Evolutionary conservation across 1,140 invertebrate species (phyloP).

Genomic region (Leguminivora glycinivorella): DNA sequence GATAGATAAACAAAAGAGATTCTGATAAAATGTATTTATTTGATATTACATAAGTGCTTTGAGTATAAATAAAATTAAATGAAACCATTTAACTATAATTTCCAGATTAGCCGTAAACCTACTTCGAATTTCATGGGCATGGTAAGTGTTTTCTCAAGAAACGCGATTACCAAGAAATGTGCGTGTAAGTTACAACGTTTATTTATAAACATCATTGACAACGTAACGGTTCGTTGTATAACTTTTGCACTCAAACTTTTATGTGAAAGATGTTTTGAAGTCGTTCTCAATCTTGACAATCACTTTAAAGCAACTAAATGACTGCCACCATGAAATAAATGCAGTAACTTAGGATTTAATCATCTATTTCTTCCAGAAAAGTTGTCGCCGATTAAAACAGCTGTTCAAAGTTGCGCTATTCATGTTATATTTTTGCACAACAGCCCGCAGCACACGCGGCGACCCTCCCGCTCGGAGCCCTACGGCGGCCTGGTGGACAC

Average conservation of each 20-base stretch:
- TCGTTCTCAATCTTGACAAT: not conserved
- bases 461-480: not conserved
- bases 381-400: too few species aligned
- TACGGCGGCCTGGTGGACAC: not conserved
- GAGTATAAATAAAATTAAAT: not conserved
- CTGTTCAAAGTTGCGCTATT: too few species aligned
- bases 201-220: conserved; percentile 15
- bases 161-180: too few species aligned
- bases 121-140: not conserved
- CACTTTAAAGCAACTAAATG: too few species aligned
- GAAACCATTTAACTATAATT: not conserved
- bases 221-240: not conserved
- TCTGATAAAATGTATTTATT: not conserved
- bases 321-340: not conserved
- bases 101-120: conserved; percentile 14
- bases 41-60: not conserved
- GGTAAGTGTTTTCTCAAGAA: not conserved
- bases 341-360: not conserved
- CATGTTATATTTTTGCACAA: not conserved
- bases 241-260: not conserved
- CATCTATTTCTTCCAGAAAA: not conserved
- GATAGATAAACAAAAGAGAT: not conserved
- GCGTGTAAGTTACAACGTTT: not conserved
- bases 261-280: not conserved
- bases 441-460: not conserved